Base-by-base conservation (phyloP, 1,140 invertebrate species). In the Tigriopus japonicus region DNA sequence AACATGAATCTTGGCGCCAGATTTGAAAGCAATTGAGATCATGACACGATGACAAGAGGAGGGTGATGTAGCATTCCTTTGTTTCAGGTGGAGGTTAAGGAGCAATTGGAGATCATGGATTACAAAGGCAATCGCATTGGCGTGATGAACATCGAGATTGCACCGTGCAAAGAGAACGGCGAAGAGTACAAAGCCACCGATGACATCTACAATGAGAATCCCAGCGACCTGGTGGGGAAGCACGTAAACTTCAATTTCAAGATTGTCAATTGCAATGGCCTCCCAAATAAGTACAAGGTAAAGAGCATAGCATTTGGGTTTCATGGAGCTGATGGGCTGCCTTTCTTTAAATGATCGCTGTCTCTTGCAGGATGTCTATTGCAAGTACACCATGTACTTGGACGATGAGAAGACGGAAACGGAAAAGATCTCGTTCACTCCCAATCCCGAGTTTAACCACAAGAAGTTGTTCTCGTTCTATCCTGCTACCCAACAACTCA, bases 391-490 rank as follows among this genome's bases (percentile, higher is more conserved):
- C 59, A 71, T 81, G 58, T 78, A 75, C 66, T 40, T 69, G 17
- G 77, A 78, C 42, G 66, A 71, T 23, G 69, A 77, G 56, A 71
- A 73, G 12, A 68, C 68, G 1, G 62, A 62, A 40, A 79, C 79
- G 1, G 70, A 72, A 52, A 68, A 66, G 15, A 66, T 77, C 1
- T 64, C 66, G 10, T 72, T 74, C 52, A 75, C 75, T 10, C 67
- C 65, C 15, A 78, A 79, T 66, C 78, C 79, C 6, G 72, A 76
- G 59, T 80, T 77, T 69, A 75, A 74, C 62, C 72, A 77, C 65
- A 68, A 69, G 58, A 71, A 74, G 66, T 64, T 72, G 40, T 73
- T 74, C 66, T 66, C 66, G 28, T 75, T 71, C 64, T 62, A 63
- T 21, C 70, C 71, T 28, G 73, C 69, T 28, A 76, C 75, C 14